Evolutionary conservation across 2,113 vertebrate genomes (phyloP), one percentile per base, ranked within the genome.

Genomic region (Lagopus leucura): DNA sequence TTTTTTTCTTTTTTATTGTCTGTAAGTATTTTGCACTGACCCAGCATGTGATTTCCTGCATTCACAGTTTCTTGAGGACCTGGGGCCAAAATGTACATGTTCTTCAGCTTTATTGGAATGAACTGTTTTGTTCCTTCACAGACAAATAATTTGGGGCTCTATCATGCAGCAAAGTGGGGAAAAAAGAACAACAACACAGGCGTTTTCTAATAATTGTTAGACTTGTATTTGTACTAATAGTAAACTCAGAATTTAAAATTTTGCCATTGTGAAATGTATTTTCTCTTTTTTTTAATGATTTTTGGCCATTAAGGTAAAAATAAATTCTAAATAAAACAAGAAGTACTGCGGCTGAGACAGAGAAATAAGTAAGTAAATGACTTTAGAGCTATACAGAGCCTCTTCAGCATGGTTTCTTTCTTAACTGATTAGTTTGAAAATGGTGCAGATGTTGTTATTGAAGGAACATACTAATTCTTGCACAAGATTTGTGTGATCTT

Each of bases 11-110:
- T 75, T 42, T 34, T 61, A 32, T 12, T 16, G 14, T 73, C 60
- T 38, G 1, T 7, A 77, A 24, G 6, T 7, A 4, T 67, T 63
- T 55, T 55, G 5, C 7, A 20, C 75, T 76, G 32, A 52, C 32
- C 36, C 60, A 76, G 13, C 28, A 24, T 69, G 43, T 30, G 2
- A 61, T 85, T 85, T 94, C 24, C 30, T 52, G 34, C 74, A 70
- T 57, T 90, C 48, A 64, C 0, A 4, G 28, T 50, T 24, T 54
- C 82, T 63, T 64, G 57, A 72, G 70, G 45, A 43, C 8, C 1
- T 34, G 91, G 86, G 89, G 89, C 87, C 96, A 95, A 95, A 92
- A 89, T 63, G 6, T 7, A 63, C 18, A n/a, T 80, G n/a, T 76
- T 96, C 8, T 58, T 55, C 69, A 72, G 52, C 17, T 93, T 76